Percentiles rank a stretch among this genome's conserved stretches.
These are phyloP conservation scores for Raja brachyura DNA, from an alignment of 2,113 vertebrate genomes.

Conservation along the genomic window DNA sequence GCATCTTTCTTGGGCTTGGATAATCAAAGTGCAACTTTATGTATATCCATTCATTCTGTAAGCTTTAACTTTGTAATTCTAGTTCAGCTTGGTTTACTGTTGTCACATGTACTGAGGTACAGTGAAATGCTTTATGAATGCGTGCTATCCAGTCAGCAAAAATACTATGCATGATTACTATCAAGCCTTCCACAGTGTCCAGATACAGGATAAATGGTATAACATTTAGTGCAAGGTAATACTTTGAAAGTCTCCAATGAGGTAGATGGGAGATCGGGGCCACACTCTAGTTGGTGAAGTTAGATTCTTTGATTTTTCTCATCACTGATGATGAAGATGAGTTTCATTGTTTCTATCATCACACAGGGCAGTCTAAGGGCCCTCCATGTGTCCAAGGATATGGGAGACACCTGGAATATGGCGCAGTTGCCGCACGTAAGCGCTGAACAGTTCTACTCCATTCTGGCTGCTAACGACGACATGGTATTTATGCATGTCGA, in stretches of 20 bases:
- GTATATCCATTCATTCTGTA: neutral
- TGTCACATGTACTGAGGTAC: too few species aligned
- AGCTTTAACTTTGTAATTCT: neutral
- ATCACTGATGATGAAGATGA: neutral
- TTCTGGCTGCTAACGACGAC: slow-evolving; percentile 78
- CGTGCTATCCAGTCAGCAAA: too few species aligned
- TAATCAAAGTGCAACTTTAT: neutral
- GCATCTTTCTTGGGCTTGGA: too few species aligned
- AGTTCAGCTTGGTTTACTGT: too few species aligned
- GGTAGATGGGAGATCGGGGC: too few species aligned
- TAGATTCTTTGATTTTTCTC: neutral
- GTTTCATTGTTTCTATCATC: neutral
- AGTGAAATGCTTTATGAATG: too few species aligned
- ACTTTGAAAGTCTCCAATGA: too few species aligned
- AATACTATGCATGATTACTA: too few species aligned
- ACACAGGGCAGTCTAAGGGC: slow-evolving; percentile 65
- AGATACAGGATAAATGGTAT: too few species aligned
- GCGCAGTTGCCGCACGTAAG: slow-evolving; percentile 85
- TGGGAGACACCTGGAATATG: slow-evolving; percentile 81
- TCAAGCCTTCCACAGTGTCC: too few species aligned
- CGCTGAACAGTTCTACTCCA: slow-evolving; percentile 91
- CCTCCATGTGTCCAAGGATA: slow-evolving; percentile 78
- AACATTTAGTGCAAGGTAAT: too few species aligned
- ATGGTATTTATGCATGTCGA: slow-evolving; percentile 96
- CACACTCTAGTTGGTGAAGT: too few species aligned